phyloP scores from a whole-genome alignment of 2,888 invertebrate genomes.

The Teleiodes luculella region DNA sequence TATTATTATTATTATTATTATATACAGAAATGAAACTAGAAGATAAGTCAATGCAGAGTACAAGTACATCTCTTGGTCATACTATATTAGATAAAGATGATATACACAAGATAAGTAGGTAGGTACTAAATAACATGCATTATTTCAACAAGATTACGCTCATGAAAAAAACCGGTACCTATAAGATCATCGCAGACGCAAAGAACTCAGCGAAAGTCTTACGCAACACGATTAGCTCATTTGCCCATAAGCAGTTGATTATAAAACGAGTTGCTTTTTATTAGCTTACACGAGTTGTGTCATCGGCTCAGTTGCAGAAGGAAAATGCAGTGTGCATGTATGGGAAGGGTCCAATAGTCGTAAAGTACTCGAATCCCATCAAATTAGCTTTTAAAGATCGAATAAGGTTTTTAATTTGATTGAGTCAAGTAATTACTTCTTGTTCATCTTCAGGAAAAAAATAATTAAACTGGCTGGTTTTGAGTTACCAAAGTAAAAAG shows the following conservation, averaged over 20 bases:
- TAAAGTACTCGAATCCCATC: too few species aligned
- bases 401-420: too few species aligned
- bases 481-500: too few species aligned
- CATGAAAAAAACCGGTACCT: constrained; percentile 11
- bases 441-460: background rate
- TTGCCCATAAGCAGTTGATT: constrained; percentile 29
- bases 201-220: constrained; percentile 24
- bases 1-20: too few species aligned
- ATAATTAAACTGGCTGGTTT: constrained; percentile 7
- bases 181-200: background rate
- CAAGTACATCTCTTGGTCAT: too few species aligned
- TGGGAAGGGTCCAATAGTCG: too few species aligned
- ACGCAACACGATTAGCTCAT: constrained; percentile 32
- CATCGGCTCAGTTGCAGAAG: background rate
- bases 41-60: too few species aligned
- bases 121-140: background rate
- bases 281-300: background rate
- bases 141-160: too few species aligned
- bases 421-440: too few species aligned
- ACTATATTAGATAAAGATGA: too few species aligned
- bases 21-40: too few species aligned
- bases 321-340: background rate
- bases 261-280: constrained; percentile 22
- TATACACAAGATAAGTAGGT: background rate
- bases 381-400: too few species aligned